A percentile compares a stretch with the other conserved stretches of the same genome.
Evolutionary conservation across 2,888 invertebrate genomes (phyloP).

Genomic region (Blastobasis adustella): DNA sequence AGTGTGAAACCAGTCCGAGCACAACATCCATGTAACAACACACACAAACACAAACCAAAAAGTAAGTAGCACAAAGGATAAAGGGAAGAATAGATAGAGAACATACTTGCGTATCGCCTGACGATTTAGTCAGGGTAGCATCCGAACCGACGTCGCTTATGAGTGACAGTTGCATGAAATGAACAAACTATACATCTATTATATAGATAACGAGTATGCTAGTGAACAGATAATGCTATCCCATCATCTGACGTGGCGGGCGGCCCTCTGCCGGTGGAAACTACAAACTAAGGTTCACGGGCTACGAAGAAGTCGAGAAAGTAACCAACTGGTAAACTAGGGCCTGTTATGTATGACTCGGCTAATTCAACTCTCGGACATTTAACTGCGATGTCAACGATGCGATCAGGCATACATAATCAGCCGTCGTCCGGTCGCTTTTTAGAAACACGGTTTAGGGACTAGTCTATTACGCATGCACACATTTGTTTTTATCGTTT

Average conservation of each 20-base stretch:
- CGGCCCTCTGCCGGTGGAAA: neutral
- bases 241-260: constrained; percentile 10
- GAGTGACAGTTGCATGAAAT: constrained; percentile 74
- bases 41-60: constrained; percentile 13
- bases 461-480: too few relatives aligned
- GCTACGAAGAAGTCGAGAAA: too few relatives aligned
- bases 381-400: too few relatives aligned
- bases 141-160: constrained; percentile 71
- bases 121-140: constrained; percentile 65
- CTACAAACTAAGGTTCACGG: neutral
- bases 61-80: constrained; percentile 14
- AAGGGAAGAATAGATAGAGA: constrained; percentile 35
- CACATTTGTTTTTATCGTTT: too few relatives aligned
- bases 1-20: constrained; percentile 10
- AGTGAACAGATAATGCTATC: constrained; percentile 11
- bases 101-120: constrained; percentile 70
- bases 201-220: constrained; percentile 32
- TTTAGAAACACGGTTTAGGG: too few relatives aligned
- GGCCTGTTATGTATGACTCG: too few relatives aligned
- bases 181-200: constrained; percentile 73
- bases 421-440: too few relatives aligned
- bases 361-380: too few relatives aligned
- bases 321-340: too few relatives aligned
- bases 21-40: constrained; percentile 29
- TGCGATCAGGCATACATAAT: too few relatives aligned